Conservation (phyloP, 2,113 vertebrate species). For the Todiramphus chloris region DNA sequence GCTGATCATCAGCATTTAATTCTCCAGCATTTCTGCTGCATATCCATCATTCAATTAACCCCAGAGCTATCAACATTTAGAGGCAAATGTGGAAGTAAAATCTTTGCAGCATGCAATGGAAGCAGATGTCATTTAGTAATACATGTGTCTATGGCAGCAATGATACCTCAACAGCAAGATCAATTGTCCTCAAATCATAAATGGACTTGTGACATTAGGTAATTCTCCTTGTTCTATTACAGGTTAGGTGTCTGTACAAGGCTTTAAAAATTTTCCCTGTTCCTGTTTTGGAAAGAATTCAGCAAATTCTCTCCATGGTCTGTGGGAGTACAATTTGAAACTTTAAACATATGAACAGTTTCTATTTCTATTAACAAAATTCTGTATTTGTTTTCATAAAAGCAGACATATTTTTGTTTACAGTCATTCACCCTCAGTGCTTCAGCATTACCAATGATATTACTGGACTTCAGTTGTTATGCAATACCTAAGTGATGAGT, state of each 20-base stretch:
- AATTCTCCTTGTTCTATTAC: not conserved
- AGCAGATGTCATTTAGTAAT: not conserved
- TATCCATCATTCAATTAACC: slow-evolving; percentile 25
- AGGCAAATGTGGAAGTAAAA: not conserved
- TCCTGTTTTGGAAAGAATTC: not conserved
- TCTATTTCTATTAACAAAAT: not conserved
- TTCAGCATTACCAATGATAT: not conserved
- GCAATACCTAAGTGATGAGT: not conserved
- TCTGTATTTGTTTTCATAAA: not conserved
- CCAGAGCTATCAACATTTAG: not conserved
- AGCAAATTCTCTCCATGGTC: not conserved
- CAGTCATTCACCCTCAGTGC: not conserved
- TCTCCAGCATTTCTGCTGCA: not conserved
- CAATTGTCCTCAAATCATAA: not conserved
- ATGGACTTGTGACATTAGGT: not conserved
- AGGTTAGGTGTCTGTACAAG: not conserved
- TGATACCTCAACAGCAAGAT: not conserved
- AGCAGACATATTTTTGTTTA: not conserved
- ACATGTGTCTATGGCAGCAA: not conserved
- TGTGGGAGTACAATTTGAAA: not conserved
- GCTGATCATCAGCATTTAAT: slow-evolving; percentile 11
- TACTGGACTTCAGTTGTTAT: not conserved
- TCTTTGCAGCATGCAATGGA: not conserved
- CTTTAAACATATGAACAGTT: rapidly evolving
- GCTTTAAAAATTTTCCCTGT: not conserved